Base-by-base conservation (phyloP, 2,113 vertebrate species). In the Ceyx cyanopectus region DNA sequence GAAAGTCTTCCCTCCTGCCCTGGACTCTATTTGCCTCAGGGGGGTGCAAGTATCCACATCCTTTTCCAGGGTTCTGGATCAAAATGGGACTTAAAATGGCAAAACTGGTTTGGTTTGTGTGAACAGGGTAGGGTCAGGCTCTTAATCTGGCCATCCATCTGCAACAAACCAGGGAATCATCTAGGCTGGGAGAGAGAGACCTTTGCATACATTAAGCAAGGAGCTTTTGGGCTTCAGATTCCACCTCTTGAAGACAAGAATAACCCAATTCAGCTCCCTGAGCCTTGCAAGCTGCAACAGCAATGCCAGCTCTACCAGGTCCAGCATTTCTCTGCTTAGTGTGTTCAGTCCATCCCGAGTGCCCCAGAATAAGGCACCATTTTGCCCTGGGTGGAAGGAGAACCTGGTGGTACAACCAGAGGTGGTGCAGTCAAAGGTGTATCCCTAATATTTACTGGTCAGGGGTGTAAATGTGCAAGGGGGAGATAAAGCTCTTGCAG, bases 61-160 rank as follows among this genome's bases (percentile, higher is more conserved):
- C 19, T 81, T 74, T 93, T 69, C 63, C 37, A 34, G 51, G 15
- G 19, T 45, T 30, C 7, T 34, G 7, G 29, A 27, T 40, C 19
- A 37, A 65, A 91, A 56, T 7, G 41, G 17, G 54, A 24, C 34
- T 46, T 22, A 11, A 10, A 21, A 30, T 14, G 9, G 26, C 29
- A 43, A 85, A 73, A 22, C 34, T 18, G 26, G 8, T 72, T 78
- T 54, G 24, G 18, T 54, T 43, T 34, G 6, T 9, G 27, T 20
- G 19, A 45, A 5, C 5, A 23, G 29, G n/a, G 16, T 30, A 58
- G 1, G 18, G 17, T 43, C 9, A 3, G 4, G 0, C 2, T 32
- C 34, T 43, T 50, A 29, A 26, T 63, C 29, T 72, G 70, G 14
- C 5, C 24, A 19, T 65, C 34, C 15, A 13, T 15, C 27, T 56